Conservation (phyloP, 2,888 invertebrate genomes). For the Mamestra brassicae region DNA sequence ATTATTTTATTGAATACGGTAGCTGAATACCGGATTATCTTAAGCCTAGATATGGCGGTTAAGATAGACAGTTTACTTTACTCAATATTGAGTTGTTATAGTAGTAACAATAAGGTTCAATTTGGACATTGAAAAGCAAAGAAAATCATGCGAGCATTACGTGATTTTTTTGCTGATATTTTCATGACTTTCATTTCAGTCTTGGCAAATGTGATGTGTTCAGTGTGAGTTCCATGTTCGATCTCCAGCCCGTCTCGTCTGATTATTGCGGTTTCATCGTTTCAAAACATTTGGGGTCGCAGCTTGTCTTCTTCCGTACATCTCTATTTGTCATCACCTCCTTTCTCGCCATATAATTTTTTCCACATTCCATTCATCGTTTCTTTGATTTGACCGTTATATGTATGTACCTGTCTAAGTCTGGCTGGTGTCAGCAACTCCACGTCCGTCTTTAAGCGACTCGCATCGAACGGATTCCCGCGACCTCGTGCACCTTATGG, state of each 20-base stretch:
- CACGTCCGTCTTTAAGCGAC: too few relatives aligned
- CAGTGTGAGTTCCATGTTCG: neutral
- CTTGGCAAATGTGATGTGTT: neutral
- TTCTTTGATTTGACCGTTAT: too few relatives aligned
- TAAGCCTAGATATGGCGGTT: constrained; percentile 21
- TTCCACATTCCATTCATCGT: too few relatives aligned
- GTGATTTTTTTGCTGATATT: constrained; percentile 6
- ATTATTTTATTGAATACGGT: constrained; percentile 41
- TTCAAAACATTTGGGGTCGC: too few relatives aligned
- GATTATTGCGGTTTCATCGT: too few relatives aligned
- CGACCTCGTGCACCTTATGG: too few relatives aligned
- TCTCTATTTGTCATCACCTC: too few relatives aligned
- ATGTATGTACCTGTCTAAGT: too few relatives aligned
- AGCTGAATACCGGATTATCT: constrained; percentile 36
- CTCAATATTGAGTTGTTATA: neutral
- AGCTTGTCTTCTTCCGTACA: too few relatives aligned
- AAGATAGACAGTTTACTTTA: neutral
- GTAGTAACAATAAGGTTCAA: neutral
- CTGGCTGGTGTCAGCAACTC: too few relatives aligned
- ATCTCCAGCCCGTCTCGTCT: neutral
- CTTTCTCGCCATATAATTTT: too few relatives aligned
- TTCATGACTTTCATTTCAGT: neutral
- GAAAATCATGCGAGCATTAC: constrained; percentile 7
- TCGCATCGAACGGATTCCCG: too few relatives aligned
- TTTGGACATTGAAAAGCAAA: neutral